Conservation (phyloP, 2,888 invertebrate species). For the Aproaerema taeniolella region DNA sequence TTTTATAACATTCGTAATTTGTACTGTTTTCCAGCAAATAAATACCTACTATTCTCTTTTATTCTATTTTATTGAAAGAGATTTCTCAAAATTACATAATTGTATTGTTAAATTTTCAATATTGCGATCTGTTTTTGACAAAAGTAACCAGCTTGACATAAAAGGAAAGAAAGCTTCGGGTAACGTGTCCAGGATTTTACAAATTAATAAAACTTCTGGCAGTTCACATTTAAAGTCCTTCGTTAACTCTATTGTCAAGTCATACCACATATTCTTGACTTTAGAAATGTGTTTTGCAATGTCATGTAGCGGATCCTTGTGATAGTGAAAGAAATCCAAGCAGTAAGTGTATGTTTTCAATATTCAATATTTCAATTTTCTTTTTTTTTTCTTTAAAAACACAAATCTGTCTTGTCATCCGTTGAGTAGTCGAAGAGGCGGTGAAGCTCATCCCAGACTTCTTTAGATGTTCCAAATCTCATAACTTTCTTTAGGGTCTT, state of each 20-base stretch:
- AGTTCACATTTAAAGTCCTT: not conserved
- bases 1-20: too few relatives aligned
- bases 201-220: constrained; percentile 4
- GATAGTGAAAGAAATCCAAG: constrained; percentile 5
- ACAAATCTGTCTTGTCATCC: constrained; percentile 6
- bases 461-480: constrained; percentile 10
- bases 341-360: too few relatives aligned
- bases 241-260: not conserved
- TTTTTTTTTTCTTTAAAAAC: too few relatives aligned
- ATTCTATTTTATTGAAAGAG: too few relatives aligned
- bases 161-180: constrained; percentile 12
- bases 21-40: too few relatives aligned
- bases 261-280: constrained; percentile 8
- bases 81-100: not conserved
- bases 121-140: not conserved
- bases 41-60: too few relatives aligned
- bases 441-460: constrained; percentile 12
- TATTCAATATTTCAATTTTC: too few relatives aligned
- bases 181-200: constrained; percentile 6
- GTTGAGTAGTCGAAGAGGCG: constrained; percentile 10
- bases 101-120: not conserved
- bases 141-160: constrained; percentile 12
- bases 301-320: not conserved
- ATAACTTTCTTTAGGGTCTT: constrained; percentile 14
- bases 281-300: constrained; percentile 5